A percentile compares a stretch with the other conserved stretches of the same genome.
Evolutionary conservation across 2,888 invertebrate species (phyloP).

Genomic region (Chloroclysta siterata): DNA sequence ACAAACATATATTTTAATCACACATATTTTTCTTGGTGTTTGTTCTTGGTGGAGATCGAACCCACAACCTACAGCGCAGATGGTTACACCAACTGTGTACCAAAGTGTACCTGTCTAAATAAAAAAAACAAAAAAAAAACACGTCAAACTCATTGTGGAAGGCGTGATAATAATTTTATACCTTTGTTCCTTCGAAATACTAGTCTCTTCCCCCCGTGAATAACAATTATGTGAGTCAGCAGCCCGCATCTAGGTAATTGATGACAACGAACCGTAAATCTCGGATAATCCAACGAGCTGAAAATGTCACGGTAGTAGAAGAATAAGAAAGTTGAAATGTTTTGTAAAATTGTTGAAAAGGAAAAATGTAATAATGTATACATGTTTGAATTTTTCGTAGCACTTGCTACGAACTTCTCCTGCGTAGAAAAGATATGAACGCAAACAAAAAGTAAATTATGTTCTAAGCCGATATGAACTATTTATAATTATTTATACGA

Average conservation of each 20-base stretch:
- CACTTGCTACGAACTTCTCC: slow-evolving; percentile 4
- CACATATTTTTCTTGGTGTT: too few relatives aligned
- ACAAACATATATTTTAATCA: too few relatives aligned
- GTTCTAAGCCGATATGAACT: too few relatives aligned
- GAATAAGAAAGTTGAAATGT: slow-evolving; percentile 14
- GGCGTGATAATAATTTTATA: neutral
- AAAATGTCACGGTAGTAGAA: slow-evolving; percentile 25
- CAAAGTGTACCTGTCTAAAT: too few relatives aligned
- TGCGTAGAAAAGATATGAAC: slow-evolving; percentile 19
- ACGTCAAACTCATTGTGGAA: neutral
- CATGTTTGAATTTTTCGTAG: slow-evolving; percentile 14
- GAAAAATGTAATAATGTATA: neutral
- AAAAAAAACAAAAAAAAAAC: neutral
- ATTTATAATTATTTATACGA: too few relatives aligned
- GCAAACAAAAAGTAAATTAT: slow-evolving; percentile 2
- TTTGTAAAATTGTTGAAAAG: slow-evolving; percentile 3
- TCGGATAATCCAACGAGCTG: slow-evolving; percentile 24
- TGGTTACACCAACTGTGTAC: too few relatives aligned
- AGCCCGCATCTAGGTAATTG: slow-evolving; percentile 32
- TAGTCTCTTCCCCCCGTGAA: slow-evolving; percentile 19
- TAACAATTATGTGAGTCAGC: slow-evolving; percentile 32
- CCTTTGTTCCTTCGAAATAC: slow-evolving; percentile 14
- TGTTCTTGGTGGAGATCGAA: too few relatives aligned
- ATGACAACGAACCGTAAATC: slow-evolving; percentile 31
- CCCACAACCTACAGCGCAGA: too few relatives aligned